Conservation (phyloP, 2,797 vertebrate species). For the Hylomyscus alleni region DNA sequence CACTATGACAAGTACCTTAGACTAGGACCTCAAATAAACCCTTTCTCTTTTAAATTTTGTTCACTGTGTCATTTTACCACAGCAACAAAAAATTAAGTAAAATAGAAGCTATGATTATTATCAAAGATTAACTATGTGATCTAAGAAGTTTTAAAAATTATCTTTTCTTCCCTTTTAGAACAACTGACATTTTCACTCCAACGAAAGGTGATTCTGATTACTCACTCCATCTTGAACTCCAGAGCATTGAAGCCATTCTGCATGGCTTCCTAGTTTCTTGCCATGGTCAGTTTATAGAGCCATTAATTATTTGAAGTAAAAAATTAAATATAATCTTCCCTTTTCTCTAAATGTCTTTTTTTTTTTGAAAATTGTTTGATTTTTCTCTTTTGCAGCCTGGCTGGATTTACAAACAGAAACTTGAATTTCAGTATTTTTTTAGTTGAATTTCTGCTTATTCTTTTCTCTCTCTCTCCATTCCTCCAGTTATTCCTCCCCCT, state of each 20-base stretch:
- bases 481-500: too few species aligned
- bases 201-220: neutral
- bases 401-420: neutral
- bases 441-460: neutral
- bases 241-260: neutral
- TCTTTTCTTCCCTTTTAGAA: neutral
- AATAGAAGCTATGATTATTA: neutral
- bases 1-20: neutral
- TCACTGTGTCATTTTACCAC: neutral
- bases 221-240: neutral
- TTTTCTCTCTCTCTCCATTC: neutral
- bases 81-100: neutral
- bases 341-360: neutral
- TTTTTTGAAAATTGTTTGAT: neutral
- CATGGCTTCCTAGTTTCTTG: neutral
- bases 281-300: neutral
- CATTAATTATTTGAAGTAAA: neutral
- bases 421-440: neutral
- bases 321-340: neutral
- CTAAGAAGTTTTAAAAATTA: neutral
- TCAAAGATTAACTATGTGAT: neutral
- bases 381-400: neutral
- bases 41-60: neutral
- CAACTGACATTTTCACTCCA: neutral
- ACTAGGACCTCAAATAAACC: neutral